Base-by-base conservation (phyloP, 2,797 vertebrate genomes). In the Pantherophis vulpinus region DNA sequence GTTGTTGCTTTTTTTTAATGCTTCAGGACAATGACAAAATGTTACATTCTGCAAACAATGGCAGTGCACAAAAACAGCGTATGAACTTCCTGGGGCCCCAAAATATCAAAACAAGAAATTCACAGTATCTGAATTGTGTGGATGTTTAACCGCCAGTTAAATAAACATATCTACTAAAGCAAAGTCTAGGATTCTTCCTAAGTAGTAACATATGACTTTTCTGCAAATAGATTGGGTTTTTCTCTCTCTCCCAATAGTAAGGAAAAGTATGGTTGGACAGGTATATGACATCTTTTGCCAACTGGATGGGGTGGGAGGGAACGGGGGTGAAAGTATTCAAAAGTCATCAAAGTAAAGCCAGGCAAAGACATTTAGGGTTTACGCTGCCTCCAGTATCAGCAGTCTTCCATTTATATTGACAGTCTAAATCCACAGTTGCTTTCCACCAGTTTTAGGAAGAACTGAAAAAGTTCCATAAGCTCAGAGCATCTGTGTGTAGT, bases 41-140 rank as follows among this genome's bases (percentile, higher is more conserved):
- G 87, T 6, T 92, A 94, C 47, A 95, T 94, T 93, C 90, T 66
- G 70, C 90, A 93, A 59, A 94, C 63, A 93, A 88, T 89, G 89
- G 54, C 74, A 13, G 37, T 90, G 74, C 93, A 95, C 93, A 94
- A 6, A 93, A 94, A 59, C 63, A 95, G 91, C 91, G 86, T 47
- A 10, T 88, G 86, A 74, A 93, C 95, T 90, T 96, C 95, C 95
- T 0, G 0, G 0, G 74, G 95, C 94, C 94, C 55, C 86, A 87
- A 95, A 95, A 94, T 7, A 51, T 1, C 61, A 29, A 79, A 90
- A 88, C 59, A 91, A 94, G 88, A 29, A 95, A 95, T 95, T 95
- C 94, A 89, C 91, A 95, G 93, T 93, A 92, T 0, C 96, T 91
- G 92, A 90, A 63, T 93, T 3, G 93, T 1, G 90, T 1, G 91